These are phyloP conservation scores for Synergus japonicus DNA, from an alignment of 2,888 invertebrate genomes.

Conservation along the genomic window DNA sequence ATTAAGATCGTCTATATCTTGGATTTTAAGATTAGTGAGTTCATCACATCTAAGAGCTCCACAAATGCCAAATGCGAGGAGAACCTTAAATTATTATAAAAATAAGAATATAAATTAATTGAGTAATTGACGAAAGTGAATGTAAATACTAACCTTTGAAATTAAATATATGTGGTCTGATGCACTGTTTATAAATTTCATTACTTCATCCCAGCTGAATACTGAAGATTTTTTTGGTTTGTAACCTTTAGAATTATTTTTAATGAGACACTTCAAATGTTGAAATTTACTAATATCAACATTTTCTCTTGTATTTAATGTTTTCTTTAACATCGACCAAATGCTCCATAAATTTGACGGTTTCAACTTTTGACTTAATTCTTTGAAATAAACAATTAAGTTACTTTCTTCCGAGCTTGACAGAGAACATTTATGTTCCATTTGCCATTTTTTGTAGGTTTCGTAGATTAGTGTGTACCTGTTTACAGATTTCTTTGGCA, in stretches of 20 bases:
- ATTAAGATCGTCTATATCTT: conserved; percentile 52
- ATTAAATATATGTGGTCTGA: conserved; percentile 50
- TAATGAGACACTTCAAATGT: conserved; percentile 53
- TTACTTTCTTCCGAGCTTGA: conserved; percentile 44
- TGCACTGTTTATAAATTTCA: conserved; percentile 50
- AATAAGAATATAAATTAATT: conserved; percentile 32
- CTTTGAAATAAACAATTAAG: neutral
- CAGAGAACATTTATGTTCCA: conserved; percentile 47
- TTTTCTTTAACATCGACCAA: conserved; percentile 46
- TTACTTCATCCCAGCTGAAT: conserved; percentile 52
- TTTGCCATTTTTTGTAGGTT: conserved; percentile 46
- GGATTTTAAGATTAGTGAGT: conserved; percentile 48
- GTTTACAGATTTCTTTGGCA: conserved; percentile 47
- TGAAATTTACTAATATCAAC: conserved; percentile 52
- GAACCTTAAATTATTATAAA: conserved; percentile 53
- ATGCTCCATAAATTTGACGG: too few relatives aligned
- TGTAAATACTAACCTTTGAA: conserved; percentile 51
- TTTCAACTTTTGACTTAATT: too few relatives aligned
- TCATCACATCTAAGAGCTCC: conserved; percentile 55
- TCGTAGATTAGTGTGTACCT: conserved; percentile 45
- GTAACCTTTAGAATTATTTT: conserved; percentile 48
- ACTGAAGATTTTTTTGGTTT: conserved; percentile 52
- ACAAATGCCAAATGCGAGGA: conserved; percentile 56
- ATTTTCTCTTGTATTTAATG: conserved; percentile 49
- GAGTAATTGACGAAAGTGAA: conserved; percentile 4